phyloP scores from a whole-genome alignment of 2,113 vertebrate species.

The Ibidorhyncha struthersii region DNA sequence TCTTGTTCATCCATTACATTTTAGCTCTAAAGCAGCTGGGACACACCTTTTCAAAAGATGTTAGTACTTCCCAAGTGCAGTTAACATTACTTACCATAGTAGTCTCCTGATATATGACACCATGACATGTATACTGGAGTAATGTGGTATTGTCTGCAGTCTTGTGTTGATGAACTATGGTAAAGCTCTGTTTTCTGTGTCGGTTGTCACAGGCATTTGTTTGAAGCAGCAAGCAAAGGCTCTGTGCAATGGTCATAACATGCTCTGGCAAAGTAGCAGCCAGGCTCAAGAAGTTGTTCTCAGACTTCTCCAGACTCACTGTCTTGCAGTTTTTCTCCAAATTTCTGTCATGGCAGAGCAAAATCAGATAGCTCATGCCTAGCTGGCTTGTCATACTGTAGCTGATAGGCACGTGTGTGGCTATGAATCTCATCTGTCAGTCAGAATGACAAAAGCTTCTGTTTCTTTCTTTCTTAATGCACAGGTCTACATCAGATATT shows the following conservation, averaged over 20 bases:
- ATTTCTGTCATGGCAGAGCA: not conserved
- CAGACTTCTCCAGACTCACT: not conserved
- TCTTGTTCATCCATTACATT: not conserved
- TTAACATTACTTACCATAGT: not conserved
- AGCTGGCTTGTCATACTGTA: not conserved
- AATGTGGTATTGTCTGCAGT: not conserved
- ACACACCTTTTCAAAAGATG: not conserved
- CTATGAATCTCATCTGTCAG: not conserved
- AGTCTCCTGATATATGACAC: not conserved
- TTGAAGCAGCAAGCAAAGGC: not conserved
- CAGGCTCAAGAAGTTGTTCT: not conserved
- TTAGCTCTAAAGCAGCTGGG: not conserved
- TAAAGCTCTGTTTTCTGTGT: not conserved
- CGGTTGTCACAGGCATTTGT: not conserved
- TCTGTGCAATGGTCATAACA: not conserved
- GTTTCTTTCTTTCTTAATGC: not conserved
- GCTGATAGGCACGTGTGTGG: accelerated
- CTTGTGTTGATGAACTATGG: not conserved
- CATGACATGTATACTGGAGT: not conserved
- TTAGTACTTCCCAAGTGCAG: not conserved
- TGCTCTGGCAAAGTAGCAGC: not conserved
- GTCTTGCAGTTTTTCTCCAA: not conserved
- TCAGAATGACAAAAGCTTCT: not conserved
- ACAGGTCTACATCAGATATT: constrained; percentile 93
- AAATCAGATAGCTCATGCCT: not conserved